These are phyloP conservation scores for Myotis yumanensis DNA, from an alignment of 2,113 vertebrate genomes.

Conservation along the genomic window DNA sequence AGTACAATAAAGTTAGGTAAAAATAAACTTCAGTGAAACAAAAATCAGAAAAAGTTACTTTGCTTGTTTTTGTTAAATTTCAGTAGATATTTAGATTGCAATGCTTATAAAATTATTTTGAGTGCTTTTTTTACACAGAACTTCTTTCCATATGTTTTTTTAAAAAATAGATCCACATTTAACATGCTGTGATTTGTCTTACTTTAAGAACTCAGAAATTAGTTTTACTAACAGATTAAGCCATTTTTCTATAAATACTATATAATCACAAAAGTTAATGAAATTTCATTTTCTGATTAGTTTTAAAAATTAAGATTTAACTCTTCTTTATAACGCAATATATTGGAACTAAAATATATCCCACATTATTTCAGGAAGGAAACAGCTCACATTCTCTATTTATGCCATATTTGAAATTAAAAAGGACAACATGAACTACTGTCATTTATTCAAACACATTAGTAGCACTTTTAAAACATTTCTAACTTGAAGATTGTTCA, in stretches of 20 bases:
- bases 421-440: conserved; percentile 42
- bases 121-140: neutral
- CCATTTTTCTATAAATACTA: conserved; percentile 25
- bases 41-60: neutral
- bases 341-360: neutral
- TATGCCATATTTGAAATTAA: neutral
- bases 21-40: neutral
- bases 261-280: conserved; percentile 37
- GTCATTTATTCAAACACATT: neutral
- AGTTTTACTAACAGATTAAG: conserved; percentile 44
- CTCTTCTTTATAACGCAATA: neutral
- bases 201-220: neutral
- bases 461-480: conserved; percentile 25
- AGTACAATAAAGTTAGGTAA: conserved; percentile 26
- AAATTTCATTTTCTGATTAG: conserved; percentile 48
- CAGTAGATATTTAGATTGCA: neutral
- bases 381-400: neutral
- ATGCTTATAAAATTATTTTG: neutral
- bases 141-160: neutral
- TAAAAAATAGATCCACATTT: neutral
- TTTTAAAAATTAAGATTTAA: conserved; percentile 20
- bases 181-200: conserved; percentile 16
- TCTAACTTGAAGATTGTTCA: conserved; percentile 35
- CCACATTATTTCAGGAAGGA: neutral
- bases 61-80: neutral